phyloP scores from a whole-genome alignment of 1,140 invertebrate genomes.

The Manduca sexta region DNA sequence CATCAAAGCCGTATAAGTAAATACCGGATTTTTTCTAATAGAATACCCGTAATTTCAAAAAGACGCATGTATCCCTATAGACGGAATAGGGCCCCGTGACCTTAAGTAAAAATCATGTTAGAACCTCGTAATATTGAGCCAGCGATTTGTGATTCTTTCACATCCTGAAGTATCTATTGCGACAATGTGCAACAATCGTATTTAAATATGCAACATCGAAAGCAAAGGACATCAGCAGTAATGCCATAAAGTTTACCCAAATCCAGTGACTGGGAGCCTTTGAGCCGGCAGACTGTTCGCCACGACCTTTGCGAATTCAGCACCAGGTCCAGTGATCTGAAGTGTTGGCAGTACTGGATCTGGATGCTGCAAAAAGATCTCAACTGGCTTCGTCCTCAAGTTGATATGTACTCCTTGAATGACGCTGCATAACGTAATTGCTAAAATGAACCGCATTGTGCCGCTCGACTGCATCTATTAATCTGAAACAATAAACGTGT shows the following conservation, averaged over 20 bases:
- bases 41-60: too few species aligned
- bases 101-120: too few species aligned
- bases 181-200: too few species aligned
- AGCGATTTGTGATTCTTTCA: too few species aligned
- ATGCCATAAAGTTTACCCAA: slow-evolving; percentile 26
- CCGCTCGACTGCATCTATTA: neutral
- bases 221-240: too few species aligned
- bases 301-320: slow-evolving; percentile 13
- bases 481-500: slow-evolving; percentile 1
- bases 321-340: slow-evolving; percentile 10
- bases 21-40: too few species aligned
- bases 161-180: too few species aligned
- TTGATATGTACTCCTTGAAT: slow-evolving; percentile 11
- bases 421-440: slow-evolving; percentile 6
- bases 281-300: slow-evolving; percentile 18
- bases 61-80: too few species aligned
- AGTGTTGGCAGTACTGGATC: slow-evolving; percentile 5
- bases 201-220: too few species aligned
- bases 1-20: too few species aligned
- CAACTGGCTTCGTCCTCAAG: slow-evolving; percentile 1
- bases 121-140: too few species aligned
- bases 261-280: slow-evolving; percentile 42
- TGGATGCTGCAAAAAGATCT: slow-evolving; percentile 8
- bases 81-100: too few species aligned
- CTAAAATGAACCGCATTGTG: neutral